Evolutionary conservation across 2,797 vertebrate genomes (phyloP).

Genomic region (Melanotaenia boesemani): DNA sequence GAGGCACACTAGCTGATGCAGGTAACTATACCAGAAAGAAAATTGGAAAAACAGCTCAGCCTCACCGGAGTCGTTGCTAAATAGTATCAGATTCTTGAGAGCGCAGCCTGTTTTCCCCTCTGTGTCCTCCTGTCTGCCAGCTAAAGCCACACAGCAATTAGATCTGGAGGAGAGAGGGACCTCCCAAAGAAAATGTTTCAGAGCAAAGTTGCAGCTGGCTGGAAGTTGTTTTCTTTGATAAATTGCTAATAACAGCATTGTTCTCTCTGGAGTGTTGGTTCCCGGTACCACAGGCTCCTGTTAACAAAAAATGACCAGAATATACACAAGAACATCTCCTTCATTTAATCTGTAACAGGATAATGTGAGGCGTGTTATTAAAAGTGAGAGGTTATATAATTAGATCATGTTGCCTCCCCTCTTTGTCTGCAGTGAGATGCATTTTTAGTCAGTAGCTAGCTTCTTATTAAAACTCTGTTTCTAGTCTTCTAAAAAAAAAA

Average conservation of each 20-base stretch:
- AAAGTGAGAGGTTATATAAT: neutral
- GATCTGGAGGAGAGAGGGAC: slow-evolving; percentile 8
- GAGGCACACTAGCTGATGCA: neutral
- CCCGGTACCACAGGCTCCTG: neutral
- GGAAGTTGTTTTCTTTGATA: slow-evolving; percentile 3
- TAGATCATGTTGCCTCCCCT: neutral
- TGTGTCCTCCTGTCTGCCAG: neutral
- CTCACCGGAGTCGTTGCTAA: slow-evolving; percentile 7
- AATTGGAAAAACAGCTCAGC: slow-evolving; percentile 2
- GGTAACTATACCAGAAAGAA: neutral
- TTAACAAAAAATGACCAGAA: neutral
- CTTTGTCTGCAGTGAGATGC: neutral
- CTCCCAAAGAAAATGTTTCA: slow-evolving; percentile 1
- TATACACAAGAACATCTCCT: neutral
- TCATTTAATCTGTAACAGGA: neutral
- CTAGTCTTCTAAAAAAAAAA: slow-evolving; percentile 4
- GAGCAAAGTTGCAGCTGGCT: slow-evolving; percentile 6
- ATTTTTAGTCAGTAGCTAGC: neutral
- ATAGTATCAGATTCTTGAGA: slow-evolving; percentile 8
- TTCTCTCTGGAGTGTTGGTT: neutral
- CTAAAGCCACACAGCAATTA: slow-evolving; percentile 17
- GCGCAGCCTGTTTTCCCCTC: slow-evolving; percentile 21
- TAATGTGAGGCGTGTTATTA: neutral
- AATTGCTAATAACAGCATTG: slow-evolving; percentile 5
- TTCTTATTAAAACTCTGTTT: neutral